A percentile compares a stretch with the other conserved stretches of the same genome.
phyloP scores from a whole-genome alignment of 2,888 invertebrate genomes.

The Salpingus planirostris region DNA sequence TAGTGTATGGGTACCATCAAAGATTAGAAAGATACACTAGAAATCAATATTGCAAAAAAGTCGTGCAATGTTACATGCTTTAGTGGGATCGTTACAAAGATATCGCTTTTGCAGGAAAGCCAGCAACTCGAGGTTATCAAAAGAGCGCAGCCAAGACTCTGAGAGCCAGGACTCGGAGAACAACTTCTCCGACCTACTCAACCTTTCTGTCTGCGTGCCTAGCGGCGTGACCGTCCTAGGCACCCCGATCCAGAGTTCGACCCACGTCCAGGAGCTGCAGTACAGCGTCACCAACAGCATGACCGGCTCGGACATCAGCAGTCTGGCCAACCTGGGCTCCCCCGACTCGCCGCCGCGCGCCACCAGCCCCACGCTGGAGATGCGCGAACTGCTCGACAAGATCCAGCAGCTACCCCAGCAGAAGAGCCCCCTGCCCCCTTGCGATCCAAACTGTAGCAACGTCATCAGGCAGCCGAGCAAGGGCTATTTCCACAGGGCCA shows the following conservation, averaged over 20 bases:
- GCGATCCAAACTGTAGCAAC: no score
- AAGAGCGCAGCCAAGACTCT: conserved; percentile 32
- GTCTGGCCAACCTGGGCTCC: conserved; percentile 56
- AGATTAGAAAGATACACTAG: no score
- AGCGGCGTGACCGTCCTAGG: conserved; percentile 28
- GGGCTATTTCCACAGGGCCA: conserved; percentile 45
- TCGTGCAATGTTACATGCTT: no score
- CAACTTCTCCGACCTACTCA: conserved; percentile 38
- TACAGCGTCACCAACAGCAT: conserved; percentile 40
- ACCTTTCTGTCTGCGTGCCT: conserved; percentile 36
- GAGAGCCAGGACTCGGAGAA: conserved; percentile 34
- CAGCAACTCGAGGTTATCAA: conserved; percentile 11
- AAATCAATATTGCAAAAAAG: no score
- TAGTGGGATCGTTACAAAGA: no score
- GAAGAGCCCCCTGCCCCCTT: conserved; percentile 33
- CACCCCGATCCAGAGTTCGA: conserved; percentile 26
- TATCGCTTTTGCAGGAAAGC: conserved; percentile 6
- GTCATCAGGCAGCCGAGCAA: conserved; percentile 19
- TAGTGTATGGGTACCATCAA: no score
- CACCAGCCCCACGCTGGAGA: conserved; percentile 72
- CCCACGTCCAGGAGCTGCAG: conserved; percentile 28
- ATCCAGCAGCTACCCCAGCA: conserved; percentile 57
- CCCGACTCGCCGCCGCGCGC: conserved; percentile 71
- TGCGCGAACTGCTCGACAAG: conserved; percentile 63
- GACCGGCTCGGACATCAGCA: conserved; percentile 57